Evolutionary conservation across 2,113 vertebrate genomes (phyloP).

Genomic region (Rhombomys opimus): DNA sequence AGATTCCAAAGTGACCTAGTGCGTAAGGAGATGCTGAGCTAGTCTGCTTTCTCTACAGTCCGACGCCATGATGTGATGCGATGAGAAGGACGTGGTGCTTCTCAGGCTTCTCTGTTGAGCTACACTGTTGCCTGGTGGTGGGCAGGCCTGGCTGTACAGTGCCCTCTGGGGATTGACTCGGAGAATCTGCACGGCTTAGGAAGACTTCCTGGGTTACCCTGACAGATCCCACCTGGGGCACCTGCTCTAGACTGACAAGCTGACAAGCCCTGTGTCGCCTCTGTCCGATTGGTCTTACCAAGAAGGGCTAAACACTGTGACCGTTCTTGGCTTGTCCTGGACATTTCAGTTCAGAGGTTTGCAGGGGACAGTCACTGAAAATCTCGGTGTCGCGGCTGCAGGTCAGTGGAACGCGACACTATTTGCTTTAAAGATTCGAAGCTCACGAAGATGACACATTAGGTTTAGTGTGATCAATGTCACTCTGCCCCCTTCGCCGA

Average conservation of each 20-base stretch:
- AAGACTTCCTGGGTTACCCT: neutral
- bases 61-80: neutral
- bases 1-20: neutral
- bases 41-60: neutral
- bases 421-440: slow-evolving; percentile 52
- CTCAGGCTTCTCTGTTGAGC: neutral
- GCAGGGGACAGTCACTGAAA: neutral
- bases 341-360: neutral
- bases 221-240: neutral
- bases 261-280: neutral
- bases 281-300: neutral
- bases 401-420: neutral
- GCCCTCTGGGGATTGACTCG: neutral
- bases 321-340: neutral
- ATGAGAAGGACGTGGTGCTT: neutral
- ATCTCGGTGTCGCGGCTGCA: neutral
- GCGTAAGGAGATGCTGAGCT: neutral
- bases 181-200: neutral
- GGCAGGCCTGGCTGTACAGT: neutral
- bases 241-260: neutral
- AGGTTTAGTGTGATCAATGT: neutral
- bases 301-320: neutral
- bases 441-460: slow-evolving; percentile 28
- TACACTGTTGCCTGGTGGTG: neutral
- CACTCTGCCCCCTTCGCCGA: slow-evolving; percentile 3